Base-by-base conservation (phyloP, 1,140 invertebrate species). In the Pectinophora gossypiella region DNA sequence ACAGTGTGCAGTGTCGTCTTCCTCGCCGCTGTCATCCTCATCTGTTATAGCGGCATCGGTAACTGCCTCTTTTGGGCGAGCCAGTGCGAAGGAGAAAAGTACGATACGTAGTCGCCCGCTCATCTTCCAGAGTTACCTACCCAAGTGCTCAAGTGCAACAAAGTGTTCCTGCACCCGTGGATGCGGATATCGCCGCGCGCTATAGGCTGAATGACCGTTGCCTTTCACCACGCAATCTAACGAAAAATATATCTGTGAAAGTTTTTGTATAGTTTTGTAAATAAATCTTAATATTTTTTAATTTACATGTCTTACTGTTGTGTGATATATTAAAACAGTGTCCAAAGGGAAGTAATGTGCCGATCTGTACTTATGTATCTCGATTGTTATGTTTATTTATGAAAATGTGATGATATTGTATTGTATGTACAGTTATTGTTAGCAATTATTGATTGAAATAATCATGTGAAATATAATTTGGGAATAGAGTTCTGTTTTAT, bases 1-100 rank as follows among this genome's bases (percentile, higher is more conserved):
- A 97, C 97, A 15, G 97, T 99, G 62, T 99, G 98, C 89, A 97
- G 93, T 76, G 81, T 98, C 42, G 94, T 99, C 43, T 99, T 99
- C 80, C 84, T 99, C 22, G 93, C 94, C 3, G 95, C 97, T 9
- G 94, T 98, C 27, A 96, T 96, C 69, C 90, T 99, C 2, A 94
- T 99, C 58, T 99, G 97, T 87, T 99, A 98, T 87, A 98, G 95
- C 86, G 97, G 97, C 42, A 92, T 96, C 42, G 97, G 97, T 5
- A 97, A 96, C 83, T 99, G 97, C 83, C 89, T 98, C 36, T 94
- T 99, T 69, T 98, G 96, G 95, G 93, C 91, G 55, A 92, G 89
- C 52, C 93, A 93, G 81, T 96, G 95, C 76, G 91, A 92, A 54
- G 91, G 92, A 63, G 92, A 94, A 44, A 91, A 90, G 48, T 95